Evolutionary conservation across 2,888 invertebrate genomes (phyloP), one percentile per base, ranked within the genome.

Genomic region (Troilus luridus): DNA sequence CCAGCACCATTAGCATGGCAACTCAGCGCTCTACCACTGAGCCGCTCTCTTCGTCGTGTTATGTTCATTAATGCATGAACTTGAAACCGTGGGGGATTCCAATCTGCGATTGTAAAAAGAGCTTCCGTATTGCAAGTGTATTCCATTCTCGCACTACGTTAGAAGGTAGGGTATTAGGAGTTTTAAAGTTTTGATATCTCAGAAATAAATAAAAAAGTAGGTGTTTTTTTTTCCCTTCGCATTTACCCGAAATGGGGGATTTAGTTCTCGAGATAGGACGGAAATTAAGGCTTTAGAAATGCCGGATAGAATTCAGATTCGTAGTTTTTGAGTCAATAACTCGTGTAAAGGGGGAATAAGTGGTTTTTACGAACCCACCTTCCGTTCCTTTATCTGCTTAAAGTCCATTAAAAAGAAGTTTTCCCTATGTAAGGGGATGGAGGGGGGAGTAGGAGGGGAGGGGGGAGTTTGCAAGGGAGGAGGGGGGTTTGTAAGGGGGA

Each of bases 371-470:
- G 27, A 54, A 64, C 54, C n/a, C 27, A 60, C 62, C 64, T 62
- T 64, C 89, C 41, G 64, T 62, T 62, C 89, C 64, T 89, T 89
- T 89, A 89, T 89, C 89, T 89, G 89, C 62, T 89, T 89, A 62
- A 89, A 89, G 62, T 89, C 89, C 89, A 89, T 89, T 89, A 89
- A 89, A 89, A 89, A 89, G 89, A 89, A 89, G 89, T 89, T 89
- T 24, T 21, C 10, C 89, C 62, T 24, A 27, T 89, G 41, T 54
- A n/a, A 6, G 89, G 54, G 19, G 8, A 3, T 60, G 88, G 27
- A 17, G 27, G 88, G 41, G 41, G 41, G 5, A 41, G 41, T 41
- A 3, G 41, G 41, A 41, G 41, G 41, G 41, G 14, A 14, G 60
- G 41, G 41, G 41, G 41, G 41, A 41, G 41, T 41, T 41, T 5